Conservation (phyloP, 2,797 vertebrate genomes). For the Manis pentadactyla region DNA sequence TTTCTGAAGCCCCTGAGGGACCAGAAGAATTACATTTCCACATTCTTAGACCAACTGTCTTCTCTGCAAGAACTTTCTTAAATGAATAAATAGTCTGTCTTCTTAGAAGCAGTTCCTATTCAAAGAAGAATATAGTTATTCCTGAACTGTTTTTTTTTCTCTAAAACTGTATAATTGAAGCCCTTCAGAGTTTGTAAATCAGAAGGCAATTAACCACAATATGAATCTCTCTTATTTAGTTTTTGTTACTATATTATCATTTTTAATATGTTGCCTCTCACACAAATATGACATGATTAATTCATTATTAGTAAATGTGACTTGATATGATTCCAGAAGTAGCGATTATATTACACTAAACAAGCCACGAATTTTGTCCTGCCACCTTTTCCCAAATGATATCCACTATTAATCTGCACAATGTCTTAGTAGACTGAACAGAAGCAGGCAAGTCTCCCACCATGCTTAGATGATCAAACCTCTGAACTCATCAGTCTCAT, state of each 20-base stretch:
- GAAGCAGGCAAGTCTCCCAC: neutral
- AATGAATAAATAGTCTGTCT: neutral
- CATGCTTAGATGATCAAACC: neutral
- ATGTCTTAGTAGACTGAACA: neutral
- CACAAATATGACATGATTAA: neutral
- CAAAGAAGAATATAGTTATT: conserved; percentile 30
- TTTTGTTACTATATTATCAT: neutral
- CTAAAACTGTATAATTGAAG: neutral
- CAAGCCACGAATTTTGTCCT: neutral
- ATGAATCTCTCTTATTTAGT: neutral
- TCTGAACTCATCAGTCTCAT: neutral
- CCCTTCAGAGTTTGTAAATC: neutral
- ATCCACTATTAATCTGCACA: neutral
- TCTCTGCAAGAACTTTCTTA: conserved; percentile 57
- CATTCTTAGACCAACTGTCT: conserved; percentile 33
- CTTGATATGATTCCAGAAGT: conserved; percentile 4
- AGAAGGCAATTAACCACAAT: neutral
- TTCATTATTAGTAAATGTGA: neutral
- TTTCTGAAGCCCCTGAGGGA: conserved; percentile 3
- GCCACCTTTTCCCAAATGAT: neutral
- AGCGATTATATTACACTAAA: neutral
- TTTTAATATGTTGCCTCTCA: neutral
- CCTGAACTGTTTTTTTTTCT: neutral
- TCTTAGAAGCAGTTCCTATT: conserved; percentile 5
- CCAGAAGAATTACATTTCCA: conserved; percentile 51